A percentile compares a stretch with the other conserved stretches of the same genome.
Evolutionary conservation across 2,888 invertebrate genomes (phyloP).

Genomic region (Standfussiana lucernea): DNA sequence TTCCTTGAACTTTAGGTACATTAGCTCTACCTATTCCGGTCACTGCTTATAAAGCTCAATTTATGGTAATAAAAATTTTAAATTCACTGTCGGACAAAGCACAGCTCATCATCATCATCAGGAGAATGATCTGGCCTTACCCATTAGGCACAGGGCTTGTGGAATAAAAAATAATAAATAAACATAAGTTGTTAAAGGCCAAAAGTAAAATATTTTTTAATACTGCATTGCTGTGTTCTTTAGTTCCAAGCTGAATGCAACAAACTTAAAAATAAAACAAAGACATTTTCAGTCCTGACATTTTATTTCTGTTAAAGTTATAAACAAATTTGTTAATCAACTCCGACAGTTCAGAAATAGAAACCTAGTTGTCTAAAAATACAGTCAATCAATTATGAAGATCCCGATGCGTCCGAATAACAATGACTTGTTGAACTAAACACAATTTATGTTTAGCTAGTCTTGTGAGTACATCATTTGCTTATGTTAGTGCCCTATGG

Average conservation of each 20-base stretch:
- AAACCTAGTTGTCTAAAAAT: conserved; percentile 4
- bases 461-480: not conserved
- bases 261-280: conserved; percentile 4
- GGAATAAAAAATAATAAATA: not conserved
- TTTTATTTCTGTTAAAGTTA: not conserved
- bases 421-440: not conserved
- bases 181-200: not conserved
- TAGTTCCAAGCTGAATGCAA: not conserved
- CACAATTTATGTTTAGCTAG: not conserved
- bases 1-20: too few species aligned
- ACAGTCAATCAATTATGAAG: not conserved
- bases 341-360: not conserved
- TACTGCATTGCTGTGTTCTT: not conserved
- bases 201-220: not conserved
- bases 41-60: not conserved
- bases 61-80: not conserved
- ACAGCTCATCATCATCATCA: not conserved
- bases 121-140: too few species aligned
- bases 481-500: not conserved
- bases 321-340: not conserved
- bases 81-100: not conserved
- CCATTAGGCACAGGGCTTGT: not conserved
- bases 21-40: too few species aligned
- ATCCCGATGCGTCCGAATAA: not conserved
- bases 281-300: not conserved